Conservation (phyloP, 1,140 invertebrate species). For the Zelostemma sp. region DNA sequence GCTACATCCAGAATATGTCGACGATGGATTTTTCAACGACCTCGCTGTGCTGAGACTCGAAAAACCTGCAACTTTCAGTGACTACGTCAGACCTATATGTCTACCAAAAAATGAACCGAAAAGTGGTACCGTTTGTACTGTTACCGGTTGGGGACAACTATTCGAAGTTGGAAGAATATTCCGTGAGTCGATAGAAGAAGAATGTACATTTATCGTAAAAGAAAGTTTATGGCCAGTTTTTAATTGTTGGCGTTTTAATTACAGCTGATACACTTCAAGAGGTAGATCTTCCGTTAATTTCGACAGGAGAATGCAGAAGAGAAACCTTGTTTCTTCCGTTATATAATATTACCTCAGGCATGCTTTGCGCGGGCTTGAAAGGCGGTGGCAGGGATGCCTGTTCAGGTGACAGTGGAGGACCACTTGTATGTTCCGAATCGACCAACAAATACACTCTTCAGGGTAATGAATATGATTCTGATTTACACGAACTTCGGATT, state of each 20-base stretch:
- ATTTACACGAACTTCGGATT: too few species aligned
- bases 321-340: constrained; percentile 82
- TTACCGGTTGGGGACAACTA: constrained; percentile 86
- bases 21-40: constrained; percentile 85
- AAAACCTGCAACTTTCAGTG: constrained; percentile 77
- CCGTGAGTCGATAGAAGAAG: constrained; percentile 74
- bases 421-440: constrained; percentile 73
- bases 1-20: constrained; percentile 82
- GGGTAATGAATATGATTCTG: too few species aligned
- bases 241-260: too few species aligned
- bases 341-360: constrained; percentile 77
- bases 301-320: constrained; percentile 84
- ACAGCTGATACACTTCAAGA: constrained; percentile 88
- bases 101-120: constrained; percentile 72
- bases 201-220: background rate
- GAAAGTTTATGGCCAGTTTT: too few species aligned
- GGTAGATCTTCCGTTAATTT: constrained; percentile 86
- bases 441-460: constrained; percentile 64
- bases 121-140: constrained; percentile 79
- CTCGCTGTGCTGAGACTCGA: constrained; percentile 80
- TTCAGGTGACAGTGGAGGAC: constrained; percentile 77
- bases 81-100: constrained; percentile 83
- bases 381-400: constrained; percentile 75
- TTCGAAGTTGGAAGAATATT: constrained; percentile 85
- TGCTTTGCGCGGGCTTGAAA: constrained; percentile 77